A percentile compares a stretch with the other conserved stretches of the same genome.
Conservation (phyloP, 2,888 invertebrate genomes). For the Nemurella pictetii region DNA sequence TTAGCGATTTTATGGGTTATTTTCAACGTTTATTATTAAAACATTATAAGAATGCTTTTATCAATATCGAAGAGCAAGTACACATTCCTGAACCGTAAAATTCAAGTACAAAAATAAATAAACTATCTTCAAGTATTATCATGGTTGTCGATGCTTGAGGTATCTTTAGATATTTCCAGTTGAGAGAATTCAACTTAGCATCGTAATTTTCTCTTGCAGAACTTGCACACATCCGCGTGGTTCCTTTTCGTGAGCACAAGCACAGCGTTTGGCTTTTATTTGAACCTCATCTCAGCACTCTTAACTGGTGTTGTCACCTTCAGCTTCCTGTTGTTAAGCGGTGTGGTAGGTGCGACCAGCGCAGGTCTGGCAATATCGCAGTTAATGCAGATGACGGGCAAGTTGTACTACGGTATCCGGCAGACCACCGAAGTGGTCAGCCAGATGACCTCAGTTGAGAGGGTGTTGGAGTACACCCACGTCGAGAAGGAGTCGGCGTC, state of each 20-base stretch:
- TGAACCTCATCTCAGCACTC: constrained; percentile 84
- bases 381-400: constrained; percentile 72
- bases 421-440: constrained; percentile 76
- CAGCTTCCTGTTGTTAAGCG: constrained; percentile 74
- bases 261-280: constrained; percentile 90
- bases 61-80: too few relatives aligned
- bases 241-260: constrained; percentile 86
- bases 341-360: constrained; percentile 59
- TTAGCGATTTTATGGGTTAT: too few relatives aligned
- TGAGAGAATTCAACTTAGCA: too few relatives aligned
- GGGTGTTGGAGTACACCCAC: constrained; percentile 76
- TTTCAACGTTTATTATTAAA: not conserved
- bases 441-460: constrained; percentile 82
- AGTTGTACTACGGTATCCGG: constrained; percentile 79
- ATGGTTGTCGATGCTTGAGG: too few relatives aligned
- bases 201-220: too few relatives aligned
- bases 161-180: too few relatives aligned
- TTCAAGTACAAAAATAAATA: too few relatives aligned
- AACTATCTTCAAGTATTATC: too few relatives aligned
- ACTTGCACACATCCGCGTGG: constrained; percentile 89
- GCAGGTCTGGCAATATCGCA: constrained; percentile 75
- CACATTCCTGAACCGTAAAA: too few relatives aligned
- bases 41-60: too few relatives aligned
- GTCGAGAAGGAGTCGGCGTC: constrained; percentile 68
- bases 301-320: constrained; percentile 86